phyloP scores from a whole-genome alignment of 2,113 vertebrate species.

The Pomatostomus ruficeps region DNA sequence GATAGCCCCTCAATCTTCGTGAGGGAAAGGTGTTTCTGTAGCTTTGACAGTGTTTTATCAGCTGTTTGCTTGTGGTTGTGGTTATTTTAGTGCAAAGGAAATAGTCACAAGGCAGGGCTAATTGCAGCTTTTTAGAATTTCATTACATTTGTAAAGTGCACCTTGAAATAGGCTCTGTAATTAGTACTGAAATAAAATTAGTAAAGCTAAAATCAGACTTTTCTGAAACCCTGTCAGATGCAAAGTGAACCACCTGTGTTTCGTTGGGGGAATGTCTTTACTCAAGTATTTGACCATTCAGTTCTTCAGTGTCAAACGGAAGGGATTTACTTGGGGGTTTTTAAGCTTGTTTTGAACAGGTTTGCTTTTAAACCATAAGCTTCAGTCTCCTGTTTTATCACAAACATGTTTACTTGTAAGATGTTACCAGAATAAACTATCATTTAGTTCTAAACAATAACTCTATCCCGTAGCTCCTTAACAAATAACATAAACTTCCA shows the following conservation, averaged over 20 bases:
- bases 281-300: not conserved
- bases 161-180: not conserved
- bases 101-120: not conserved
- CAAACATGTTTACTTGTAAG: not conserved
- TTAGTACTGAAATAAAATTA: not conserved
- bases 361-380: not conserved
- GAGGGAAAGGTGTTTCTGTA: not conserved
- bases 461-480: not conserved
- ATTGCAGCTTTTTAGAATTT: not conserved
- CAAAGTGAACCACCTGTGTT: rapidly evolving
- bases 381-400: not conserved
- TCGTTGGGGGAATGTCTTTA: not conserved
- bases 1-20: not conserved
- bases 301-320: not conserved
- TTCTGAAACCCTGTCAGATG: not conserved
- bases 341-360: not conserved
- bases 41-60: not conserved
- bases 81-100: not conserved
- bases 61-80: not conserved
- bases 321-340: not conserved
- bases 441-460: not conserved
- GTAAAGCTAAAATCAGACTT: not conserved
- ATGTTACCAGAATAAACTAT: not conserved
- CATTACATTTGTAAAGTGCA: not conserved
- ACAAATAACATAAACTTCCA: not conserved